Evolutionary conservation across 2,113 vertebrate species (phyloP), one percentile per base, ranked within the genome.

Genomic region (Thunnus maccoyii): DNA sequence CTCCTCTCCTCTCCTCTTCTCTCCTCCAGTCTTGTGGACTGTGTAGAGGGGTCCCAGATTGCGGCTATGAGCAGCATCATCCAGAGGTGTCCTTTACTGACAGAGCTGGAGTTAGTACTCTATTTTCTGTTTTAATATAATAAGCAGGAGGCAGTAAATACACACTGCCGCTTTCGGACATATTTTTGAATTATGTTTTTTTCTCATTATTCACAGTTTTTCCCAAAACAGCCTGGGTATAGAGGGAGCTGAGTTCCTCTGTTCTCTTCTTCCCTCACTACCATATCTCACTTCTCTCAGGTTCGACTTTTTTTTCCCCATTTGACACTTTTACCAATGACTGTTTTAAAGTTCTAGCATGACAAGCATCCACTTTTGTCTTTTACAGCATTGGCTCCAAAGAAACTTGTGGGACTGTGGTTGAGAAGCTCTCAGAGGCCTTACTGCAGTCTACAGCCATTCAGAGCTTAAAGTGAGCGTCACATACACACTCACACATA

Each of bases 381-480:
- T 67, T 86, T 27, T 69, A 15, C 81, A 95, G 91, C 36, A 41
- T 95, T 67, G 85, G 65, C 27, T 86, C 86, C 48, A 92, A 91
- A 74, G 88, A 83, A 47, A 47, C 36, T 9, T 50, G 27, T 27
- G 6, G 86, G 1, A 0, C 62, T 48, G 92, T 90, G 73, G 58
- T 89, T 0, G 22, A 86, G 58, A 48, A 68, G 50, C 55, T 98
- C 52, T 72, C 89, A 1, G 77, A 47, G 48, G 92, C 92, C 36
- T 80, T 97, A 76, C 84, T 88, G 72, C 82, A 80, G 0, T 94
- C 94, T 70, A 27, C 77, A 64, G 54, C 73, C 52, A 56, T 98
- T 44, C 94, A 96, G 80, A 88, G 91, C 18, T 88, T 98, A 32
- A 94, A 95, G 97, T 98, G 90, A 96, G 96, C 88, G 22, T 51